phyloP scores from a whole-genome alignment of 2,797 vertebrate species.

The Myotis vivesi region DNA sequence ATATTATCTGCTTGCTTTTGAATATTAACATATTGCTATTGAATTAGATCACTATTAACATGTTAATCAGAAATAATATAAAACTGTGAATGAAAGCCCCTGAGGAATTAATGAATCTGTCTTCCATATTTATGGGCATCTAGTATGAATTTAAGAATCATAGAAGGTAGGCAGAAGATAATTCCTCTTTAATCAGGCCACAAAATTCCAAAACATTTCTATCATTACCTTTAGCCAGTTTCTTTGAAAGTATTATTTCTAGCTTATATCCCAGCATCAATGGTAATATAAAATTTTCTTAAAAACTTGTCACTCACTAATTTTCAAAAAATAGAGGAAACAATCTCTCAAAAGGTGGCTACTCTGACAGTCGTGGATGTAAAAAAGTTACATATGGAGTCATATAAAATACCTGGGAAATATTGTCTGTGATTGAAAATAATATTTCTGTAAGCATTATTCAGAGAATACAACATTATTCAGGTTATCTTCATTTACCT shows the following conservation, averaged over 20 bases:
- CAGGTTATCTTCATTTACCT: not conserved
- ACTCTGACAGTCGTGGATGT: not conserved
- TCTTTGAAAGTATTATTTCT: not conserved
- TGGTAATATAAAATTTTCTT: not conserved
- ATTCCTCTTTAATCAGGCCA: not conserved
- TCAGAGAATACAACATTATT: not conserved
- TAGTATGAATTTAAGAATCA: not conserved
- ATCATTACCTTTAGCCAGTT: not conserved
- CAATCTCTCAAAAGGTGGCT: not conserved
- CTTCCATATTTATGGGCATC: constrained; percentile 40
- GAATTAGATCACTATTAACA: constrained; percentile 46
- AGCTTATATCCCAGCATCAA: not conserved
- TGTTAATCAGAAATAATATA: constrained; percentile 55
- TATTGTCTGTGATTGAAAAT: not conserved
- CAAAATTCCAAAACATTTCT: not conserved
- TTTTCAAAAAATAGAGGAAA: not conserved
- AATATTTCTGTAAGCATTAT: not conserved
- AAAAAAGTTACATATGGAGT: not conserved
- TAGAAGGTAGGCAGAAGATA: not conserved
- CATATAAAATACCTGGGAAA: not conserved
- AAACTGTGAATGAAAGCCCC: not conserved
- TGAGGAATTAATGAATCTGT: constrained; percentile 17
- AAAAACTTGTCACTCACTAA: not conserved
- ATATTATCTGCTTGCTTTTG: not conserved
- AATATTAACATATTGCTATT: constrained; percentile 48